Base-by-base conservation (phyloP, 2,797 vertebrate species). In the Carapus acus region DNA sequence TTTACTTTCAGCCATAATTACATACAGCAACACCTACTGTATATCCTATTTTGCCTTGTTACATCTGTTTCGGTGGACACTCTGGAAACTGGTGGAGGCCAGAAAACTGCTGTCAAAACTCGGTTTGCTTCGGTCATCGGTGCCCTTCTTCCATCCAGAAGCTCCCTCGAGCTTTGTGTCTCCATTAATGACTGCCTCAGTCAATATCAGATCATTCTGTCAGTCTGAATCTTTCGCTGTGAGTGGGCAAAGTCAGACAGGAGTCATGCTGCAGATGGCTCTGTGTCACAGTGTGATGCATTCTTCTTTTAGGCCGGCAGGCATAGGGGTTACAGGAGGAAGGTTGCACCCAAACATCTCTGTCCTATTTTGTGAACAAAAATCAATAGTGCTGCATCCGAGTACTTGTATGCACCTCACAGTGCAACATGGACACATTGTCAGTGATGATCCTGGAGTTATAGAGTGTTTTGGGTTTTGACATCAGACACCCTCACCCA, bases 111-210 rank as follows among this genome's bases (percentile, higher is more conserved):
- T 66, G 73, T 73, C 67, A 57, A 55, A 42, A 55, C 42, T 52
- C 62, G 20, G 18, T 56, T 23, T 31, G 2, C 29, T 71, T 54
- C 15, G 65, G 62, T 68, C 73, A 41, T 18, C 2, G 24, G 17
- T 51, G 68, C 68, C 68, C 49, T 69, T 54, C 62, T 47, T 72
- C 47, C 73, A 61, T 53, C 54, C 57, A 17, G 56, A 19, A 1
- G 54, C 37, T 57, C 69, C 49, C 67, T 5, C 38, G 65, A 69
- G 71, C 36, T 67, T 45, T 27, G 24, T 7, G 21, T 44, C 38
- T 59, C 21, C 31, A 9, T 54, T 65, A 50, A 62, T 58, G 57
- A 58, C 51, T 6, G 50, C 58, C 4, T 8, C 55, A 58, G 67
- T 54, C 52, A 20, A 67, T 62, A 63, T 58, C 42, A 16, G 62